Base-by-base conservation (phyloP, 2,888 invertebrate genomes). In the Boloria euphrosyne region DNA sequence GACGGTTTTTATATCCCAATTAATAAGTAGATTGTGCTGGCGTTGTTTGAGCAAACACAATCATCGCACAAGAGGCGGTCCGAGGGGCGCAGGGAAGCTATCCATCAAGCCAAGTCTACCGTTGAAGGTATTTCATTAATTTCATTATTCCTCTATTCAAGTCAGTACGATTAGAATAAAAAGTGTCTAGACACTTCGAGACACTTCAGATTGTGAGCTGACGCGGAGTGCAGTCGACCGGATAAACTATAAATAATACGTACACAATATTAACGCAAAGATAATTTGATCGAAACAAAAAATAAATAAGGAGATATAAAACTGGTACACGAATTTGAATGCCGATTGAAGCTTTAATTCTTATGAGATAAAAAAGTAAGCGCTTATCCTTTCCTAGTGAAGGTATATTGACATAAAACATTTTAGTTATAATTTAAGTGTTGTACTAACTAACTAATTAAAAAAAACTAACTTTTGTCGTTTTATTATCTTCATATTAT, bases 91-190 rank as follows among this genome's bases (percentile, higher is more conserved):
- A 60, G 53, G 60, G 49, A 38, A 16, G 17, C 18, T 53, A 59
- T 59, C 65, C 52, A 60, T 65, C 65, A 60, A 13, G 50, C 14
- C 7, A 3, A 22, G 3, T 13, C 22, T 14, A 3, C 27, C 18
- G n/a, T 55, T 22, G 61, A 50, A 22, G n/a, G 14, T 22, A 50
- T 59, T 66, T 67, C 64, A 62, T 69, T 67, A 58, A 69, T 69
- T 67, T 60, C 69, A 65, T 66, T 69, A 61, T 53, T 64, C 38
- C 64, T 66, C 67, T 69, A 69, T 69, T 69, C 69, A 69, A 17
- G 53, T 58, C 53, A 49, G 62, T 62, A 50, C 38, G 57, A 27
- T 63, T 57, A 22, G 27, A 51, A 57, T 57, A 63, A 63, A 57
- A 54, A 38, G 22, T n/a, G 1, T 7, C n/a, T n/a, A 3, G 43